Evolutionary conservation across 2,797 vertebrate species (phyloP), one percentile per base, ranked within the genome.

Genomic region (Perodicticus potto): DNA sequence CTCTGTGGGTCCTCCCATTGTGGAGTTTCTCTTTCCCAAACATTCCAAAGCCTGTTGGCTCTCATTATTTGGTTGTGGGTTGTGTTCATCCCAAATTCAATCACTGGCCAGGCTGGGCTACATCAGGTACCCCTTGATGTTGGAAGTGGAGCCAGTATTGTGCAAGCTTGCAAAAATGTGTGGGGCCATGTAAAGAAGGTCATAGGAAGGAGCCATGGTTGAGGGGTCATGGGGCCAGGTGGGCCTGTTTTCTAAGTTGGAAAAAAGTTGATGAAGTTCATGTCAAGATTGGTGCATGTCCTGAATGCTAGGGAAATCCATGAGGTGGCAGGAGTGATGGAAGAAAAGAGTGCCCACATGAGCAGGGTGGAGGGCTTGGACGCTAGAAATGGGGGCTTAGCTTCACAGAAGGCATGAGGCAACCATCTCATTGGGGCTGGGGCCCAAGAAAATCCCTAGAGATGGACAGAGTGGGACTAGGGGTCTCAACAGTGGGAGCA

Each of bases 91-190:
- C 13, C 5, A 40, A 16, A 57, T 81, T 19, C 9, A 14, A 1
- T 92, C 85, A n/a, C 53, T 8, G 13, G 34, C 37, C 72, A 81
- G 20, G 32, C 67, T 90, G n/a, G 25, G n/a, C 93, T 69, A 74
- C 34, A 4, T 69, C 13, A 1, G 11, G 4, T 83, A 37, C 77
- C 20, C 59, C 45, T 25, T 70, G 57, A 37, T 57, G 3, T 22
- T 55, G 37, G 19, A 32, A 9, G 20, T 77, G 61, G 20, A 63
- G 19, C 80, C 34, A 27, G 49, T 77, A 17, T 45, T 43, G 12
- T 37, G 1, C 85, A 82, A 82, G 40, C n/a, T n/a, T 2, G 9
- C 11, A 53, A 59, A 23, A 23, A 59, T 8, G 2, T 22, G 3
- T 84, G 32, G 17, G 3, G 22, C 40, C 32, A 19, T 45, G 14